Conservation (phyloP, 2,113 vertebrate genomes). For the Lethenteron reissneri region DNA sequence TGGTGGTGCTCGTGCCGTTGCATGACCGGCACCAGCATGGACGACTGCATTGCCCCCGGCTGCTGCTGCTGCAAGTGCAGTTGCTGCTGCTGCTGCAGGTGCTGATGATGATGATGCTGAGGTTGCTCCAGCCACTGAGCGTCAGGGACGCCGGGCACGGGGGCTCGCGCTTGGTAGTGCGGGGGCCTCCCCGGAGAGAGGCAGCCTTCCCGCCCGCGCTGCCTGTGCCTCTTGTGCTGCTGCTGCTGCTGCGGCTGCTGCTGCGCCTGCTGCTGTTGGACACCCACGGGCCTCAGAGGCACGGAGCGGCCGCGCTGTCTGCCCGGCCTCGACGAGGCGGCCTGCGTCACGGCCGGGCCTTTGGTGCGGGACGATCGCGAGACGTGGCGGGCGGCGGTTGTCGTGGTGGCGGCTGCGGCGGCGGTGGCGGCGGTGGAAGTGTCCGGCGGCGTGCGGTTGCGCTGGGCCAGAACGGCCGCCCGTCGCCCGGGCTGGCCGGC, state of each 20-base stretch:
- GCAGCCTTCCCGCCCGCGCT: conserved; percentile 17
- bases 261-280: conserved; percentile 1
- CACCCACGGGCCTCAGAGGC: no score
- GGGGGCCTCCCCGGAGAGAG: conserved; percentile 17
- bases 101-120: neutral
- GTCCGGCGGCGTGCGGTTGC: no score
- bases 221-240: conserved; percentile 28
- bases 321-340: no score
- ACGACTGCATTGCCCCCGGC: conserved; percentile 49
- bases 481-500: no score
- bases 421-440: no score
- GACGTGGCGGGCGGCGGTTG: no score
- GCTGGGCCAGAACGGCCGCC: no score
- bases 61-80: conserved; percentile 54
- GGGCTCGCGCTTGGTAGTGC: conserved; percentile 15
- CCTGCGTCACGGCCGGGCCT: no score
- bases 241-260: conserved; percentile 12
- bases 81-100: conserved; percentile 23
- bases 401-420: no score
- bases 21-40: conserved; percentile 45
- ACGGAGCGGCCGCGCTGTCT: no score
- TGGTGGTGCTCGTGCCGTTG: conserved; percentile 95
- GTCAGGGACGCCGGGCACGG: conserved; percentile 13
- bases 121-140: neutral
- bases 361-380: no score